These are phyloP conservation scores for Epinephelus fuscoguttatus DNA, from an alignment of 2,113 vertebrate species.

Conservation along the genomic window DNA sequence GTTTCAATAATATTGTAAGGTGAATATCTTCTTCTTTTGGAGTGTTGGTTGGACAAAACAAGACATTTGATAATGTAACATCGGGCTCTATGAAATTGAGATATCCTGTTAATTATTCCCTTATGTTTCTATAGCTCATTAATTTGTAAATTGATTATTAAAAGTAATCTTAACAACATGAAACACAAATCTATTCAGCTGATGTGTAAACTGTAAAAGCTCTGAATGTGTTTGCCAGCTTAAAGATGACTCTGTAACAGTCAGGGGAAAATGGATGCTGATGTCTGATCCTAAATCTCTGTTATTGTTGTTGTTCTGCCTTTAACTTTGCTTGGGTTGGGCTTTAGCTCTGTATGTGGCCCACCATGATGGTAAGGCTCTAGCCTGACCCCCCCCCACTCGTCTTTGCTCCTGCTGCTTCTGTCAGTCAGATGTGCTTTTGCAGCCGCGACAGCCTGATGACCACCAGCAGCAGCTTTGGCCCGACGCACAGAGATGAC, in stretches of 20 bases:
- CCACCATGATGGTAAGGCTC: slow-evolving; percentile 86
- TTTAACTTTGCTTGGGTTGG: slow-evolving; percentile 70
- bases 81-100: neutral
- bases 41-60: neutral
- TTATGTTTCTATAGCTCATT: neutral
- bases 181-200: neutral
- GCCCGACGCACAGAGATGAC: slow-evolving; percentile 8
- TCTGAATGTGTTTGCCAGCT: slow-evolving; percentile 32
- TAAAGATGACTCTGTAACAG: slow-evolving; percentile 3
- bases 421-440: slow-evolving; percentile 74
- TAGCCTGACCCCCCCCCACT: slow-evolving; percentile 39
- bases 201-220: neutral
- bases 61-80: neutral
- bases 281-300: slow-evolving; percentile 66
- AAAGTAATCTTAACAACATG: neutral
- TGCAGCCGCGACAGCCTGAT: slow-evolving; percentile 30
- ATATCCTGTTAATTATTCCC: neutral
- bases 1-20: neutral
- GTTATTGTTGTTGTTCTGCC: slow-evolving; percentile 77
- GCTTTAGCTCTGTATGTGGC: slow-evolving; percentile 86
- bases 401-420: slow-evolving; percentile 73
- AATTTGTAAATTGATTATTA: neutral
- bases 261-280: slow-evolving; percentile 21
- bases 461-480: slow-evolving; percentile 44
- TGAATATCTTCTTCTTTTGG: neutral